Evolutionary conservation across 2,888 invertebrate genomes (phyloP).

Genomic region (Tineola bisselliella): DNA sequence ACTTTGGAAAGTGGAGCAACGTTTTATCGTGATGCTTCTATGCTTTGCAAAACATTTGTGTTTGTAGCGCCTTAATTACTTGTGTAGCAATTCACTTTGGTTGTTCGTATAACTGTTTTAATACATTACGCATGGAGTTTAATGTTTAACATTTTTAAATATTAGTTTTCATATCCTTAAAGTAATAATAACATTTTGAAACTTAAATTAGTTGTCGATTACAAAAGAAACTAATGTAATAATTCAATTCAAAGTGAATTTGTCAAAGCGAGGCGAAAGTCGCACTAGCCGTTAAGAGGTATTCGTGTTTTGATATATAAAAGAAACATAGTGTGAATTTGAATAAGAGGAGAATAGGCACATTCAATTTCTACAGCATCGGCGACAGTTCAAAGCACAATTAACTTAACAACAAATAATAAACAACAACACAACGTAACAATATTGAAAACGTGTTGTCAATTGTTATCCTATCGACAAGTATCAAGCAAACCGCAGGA

Average conservation of each 20-base stretch:
- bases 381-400: slow-evolving; percentile 30
- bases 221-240: too few relatives aligned
- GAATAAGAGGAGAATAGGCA: slow-evolving; percentile 7
- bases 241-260: too few relatives aligned
- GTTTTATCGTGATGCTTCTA: slow-evolving; percentile 23
- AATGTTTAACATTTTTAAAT: too few relatives aligned
- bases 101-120: not conserved
- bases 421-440: slow-evolving; percentile 17
- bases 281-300: not conserved
- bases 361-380: not conserved
- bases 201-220: too few relatives aligned
- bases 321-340: not conserved
- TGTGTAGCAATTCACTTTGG: not conserved
- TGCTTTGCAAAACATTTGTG: slow-evolving; percentile 18
- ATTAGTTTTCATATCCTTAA: too few relatives aligned
- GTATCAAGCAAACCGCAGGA: slow-evolving; percentile 47
- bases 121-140: not conserved
- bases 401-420: slow-evolving; percentile 40
- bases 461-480: slow-evolving; percentile 58
- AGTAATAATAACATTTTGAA: too few relatives aligned
- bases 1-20: slow-evolving; percentile 43
- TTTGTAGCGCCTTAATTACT: slow-evolving; percentile 2
- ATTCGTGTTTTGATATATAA: not conserved
- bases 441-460: slow-evolving; percentile 41
- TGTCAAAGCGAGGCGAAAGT: not conserved